Percentiles rank a stretch among this genome's conserved stretches.
phyloP scores from a whole-genome alignment of 2,113 vertebrate genomes.

The Notothenia rossii region DNA sequence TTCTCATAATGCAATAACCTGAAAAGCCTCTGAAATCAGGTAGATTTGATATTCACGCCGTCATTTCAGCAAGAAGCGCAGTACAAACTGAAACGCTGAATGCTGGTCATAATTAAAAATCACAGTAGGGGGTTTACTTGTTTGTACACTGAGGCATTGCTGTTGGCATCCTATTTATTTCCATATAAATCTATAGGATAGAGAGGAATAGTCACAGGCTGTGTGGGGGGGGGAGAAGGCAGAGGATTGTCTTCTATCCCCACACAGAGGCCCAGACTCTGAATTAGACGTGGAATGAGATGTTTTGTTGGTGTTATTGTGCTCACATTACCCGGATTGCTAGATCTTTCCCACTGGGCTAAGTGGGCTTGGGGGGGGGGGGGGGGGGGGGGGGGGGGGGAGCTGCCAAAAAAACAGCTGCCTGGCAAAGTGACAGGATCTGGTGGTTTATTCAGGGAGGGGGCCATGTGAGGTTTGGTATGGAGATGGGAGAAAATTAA shows the following conservation, averaged over 20 bases:
- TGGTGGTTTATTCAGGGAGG: constrained; percentile 51
- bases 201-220: constrained; percentile 41
- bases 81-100: constrained; percentile 13
- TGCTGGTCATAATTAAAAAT: constrained; percentile 35
- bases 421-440: constrained; percentile 70
- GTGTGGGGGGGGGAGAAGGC: constrained; percentile 28
- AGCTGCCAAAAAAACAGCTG: constrained; percentile 70
- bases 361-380: constrained; percentile 57
- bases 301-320: constrained; percentile 81
- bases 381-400: constrained; percentile 14
- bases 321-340: constrained; percentile 77
- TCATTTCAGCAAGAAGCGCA: constrained; percentile 22
- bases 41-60: constrained; percentile 53
- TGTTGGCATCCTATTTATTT: constrained; percentile 18
- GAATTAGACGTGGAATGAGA: constrained; percentile 80
- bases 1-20: constrained; percentile 73
- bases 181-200: constrained; percentile 28
- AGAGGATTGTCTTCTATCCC: constrained; percentile 64
- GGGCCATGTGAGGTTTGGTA: constrained; percentile 25
- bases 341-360: constrained; percentile 77
- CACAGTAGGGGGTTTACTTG: constrained; percentile 30
- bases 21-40: constrained; percentile 68
- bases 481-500: constrained; percentile 61
- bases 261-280: constrained; percentile 60
- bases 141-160: constrained; percentile 21